Percentiles rank a stretch among this genome's conserved stretches.
These are phyloP conservation scores for Nixonia krombeini DNA, from an alignment of 1,140 invertebrate genomes.

Conservation along the genomic window DNA sequence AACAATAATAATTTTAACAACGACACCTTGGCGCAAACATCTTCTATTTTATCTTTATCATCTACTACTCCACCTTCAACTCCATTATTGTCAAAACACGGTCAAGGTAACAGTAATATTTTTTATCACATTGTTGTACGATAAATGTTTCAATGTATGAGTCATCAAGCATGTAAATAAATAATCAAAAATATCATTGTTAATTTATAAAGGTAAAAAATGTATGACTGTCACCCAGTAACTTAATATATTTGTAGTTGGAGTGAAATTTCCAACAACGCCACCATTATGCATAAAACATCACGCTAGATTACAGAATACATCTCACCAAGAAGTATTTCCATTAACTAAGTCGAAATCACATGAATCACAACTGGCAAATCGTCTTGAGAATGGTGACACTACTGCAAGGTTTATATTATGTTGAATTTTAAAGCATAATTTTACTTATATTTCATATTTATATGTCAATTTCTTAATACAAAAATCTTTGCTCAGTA, in stretches of 20 bases:
- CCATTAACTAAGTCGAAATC: slow-evolving; percentile 91
- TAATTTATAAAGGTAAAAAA: too few relatives aligned
- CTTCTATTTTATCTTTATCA: slow-evolving; percentile 64
- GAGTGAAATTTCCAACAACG: slow-evolving; percentile 81
- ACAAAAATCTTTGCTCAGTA: too few relatives aligned
- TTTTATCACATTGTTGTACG: slow-evolving; percentile 8
- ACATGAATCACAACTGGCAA: slow-evolving; percentile 90
- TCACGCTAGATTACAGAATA: slow-evolving; percentile 72
- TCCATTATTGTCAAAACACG: slow-evolving; percentile 70
- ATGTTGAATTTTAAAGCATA: too few relatives aligned
- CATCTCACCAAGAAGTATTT: slow-evolving; percentile 73
- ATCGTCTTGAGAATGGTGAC: slow-evolving; percentile 74
- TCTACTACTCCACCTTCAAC: slow-evolving; percentile 76
- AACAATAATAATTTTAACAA: slow-evolving; percentile 68
- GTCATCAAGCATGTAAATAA: too few relatives aligned
- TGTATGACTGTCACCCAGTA: too few relatives aligned
- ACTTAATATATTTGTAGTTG: slow-evolving; percentile 29
- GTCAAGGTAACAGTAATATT: slow-evolving; percentile 56
- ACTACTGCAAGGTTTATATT: slow-evolving; percentile 53
- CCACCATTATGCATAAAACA: slow-evolving; percentile 84
- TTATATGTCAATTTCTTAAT: too few relatives aligned
- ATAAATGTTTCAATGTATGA: too few relatives aligned
- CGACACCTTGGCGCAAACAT: slow-evolving; percentile 59
- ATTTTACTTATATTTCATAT: too few relatives aligned
- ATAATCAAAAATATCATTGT: too few relatives aligned